A percentile compares a stretch with the other conserved stretches of the same genome.
Conservation (phyloP, 2,797 vertebrate species). For the Pelochelys cantorii region DNA sequence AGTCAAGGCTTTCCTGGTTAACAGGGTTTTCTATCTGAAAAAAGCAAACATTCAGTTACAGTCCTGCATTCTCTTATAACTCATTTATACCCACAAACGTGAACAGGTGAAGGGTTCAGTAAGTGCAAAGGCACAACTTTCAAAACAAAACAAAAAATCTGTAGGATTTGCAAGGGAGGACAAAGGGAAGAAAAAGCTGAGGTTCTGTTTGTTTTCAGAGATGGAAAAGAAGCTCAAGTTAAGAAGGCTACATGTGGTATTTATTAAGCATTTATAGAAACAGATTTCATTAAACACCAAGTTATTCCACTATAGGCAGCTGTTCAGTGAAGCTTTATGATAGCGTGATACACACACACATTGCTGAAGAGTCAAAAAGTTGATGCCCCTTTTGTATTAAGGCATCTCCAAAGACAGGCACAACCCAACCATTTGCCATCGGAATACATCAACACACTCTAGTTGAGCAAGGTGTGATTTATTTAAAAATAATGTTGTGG, state of each 20-base stretch:
- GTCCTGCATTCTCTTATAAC: background rate
- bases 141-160: background rate
- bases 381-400: background rate
- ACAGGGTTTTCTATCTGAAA: background rate
- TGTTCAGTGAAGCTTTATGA: background rate
- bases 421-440: background rate
- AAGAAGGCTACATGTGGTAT: background rate
- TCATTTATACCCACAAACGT: background rate
- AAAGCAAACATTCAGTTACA: background rate
- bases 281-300: background rate
- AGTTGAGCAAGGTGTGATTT: background rate
- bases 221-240: background rate
- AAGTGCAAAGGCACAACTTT: background rate
- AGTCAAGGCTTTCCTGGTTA: background rate
- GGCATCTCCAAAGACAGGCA: rapidly evolving
- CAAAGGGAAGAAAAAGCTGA: background rate
- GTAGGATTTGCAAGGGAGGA: background rate
- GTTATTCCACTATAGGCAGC: background rate
- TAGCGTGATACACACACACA: rapidly evolving
- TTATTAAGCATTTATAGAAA: background rate
- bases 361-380: background rate
- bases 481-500: background rate
- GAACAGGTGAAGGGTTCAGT: conserved; percentile 4
- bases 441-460: background rate
- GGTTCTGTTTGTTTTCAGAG: background rate